phyloP scores from a whole-genome alignment of 2,888 invertebrate genomes.

The Lithophane socia region DNA sequence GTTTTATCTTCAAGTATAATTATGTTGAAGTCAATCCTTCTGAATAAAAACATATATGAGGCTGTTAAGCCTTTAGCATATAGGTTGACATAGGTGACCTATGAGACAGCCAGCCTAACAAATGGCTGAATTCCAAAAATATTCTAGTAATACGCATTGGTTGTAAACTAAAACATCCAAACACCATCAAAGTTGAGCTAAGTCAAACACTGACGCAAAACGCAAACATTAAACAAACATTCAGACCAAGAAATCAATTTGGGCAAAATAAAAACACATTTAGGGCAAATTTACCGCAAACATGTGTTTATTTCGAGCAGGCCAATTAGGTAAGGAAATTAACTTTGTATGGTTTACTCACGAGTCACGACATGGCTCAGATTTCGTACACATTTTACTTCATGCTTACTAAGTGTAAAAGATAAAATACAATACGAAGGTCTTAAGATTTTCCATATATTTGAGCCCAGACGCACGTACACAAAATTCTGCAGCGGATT shows the following conservation, averaged over 20 bases:
- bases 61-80: not conserved
- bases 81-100: too few relatives aligned
- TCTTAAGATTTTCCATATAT: not conserved
- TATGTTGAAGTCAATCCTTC: too few relatives aligned
- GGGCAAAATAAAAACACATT: slow-evolving; percentile 35
- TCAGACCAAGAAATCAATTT: slow-evolving; percentile 61
- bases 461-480: not conserved
- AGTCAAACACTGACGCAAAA: slow-evolving; percentile 4
- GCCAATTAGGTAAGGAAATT: slow-evolving; percentile 47
- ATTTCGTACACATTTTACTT: slow-evolving; percentile 20
- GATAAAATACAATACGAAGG: not conserved
- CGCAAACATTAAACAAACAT: slow-evolving; percentile 46
- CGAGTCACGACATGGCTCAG: slow-evolving; percentile 37
- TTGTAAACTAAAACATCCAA: too few relatives aligned
- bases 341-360: slow-evolving; percentile 34
- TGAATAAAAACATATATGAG: not conserved
- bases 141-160: too few relatives aligned
- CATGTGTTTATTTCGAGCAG: slow-evolving; percentile 59
- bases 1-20: not conserved
- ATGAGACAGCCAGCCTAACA: too few relatives aligned
- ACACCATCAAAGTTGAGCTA: too few relatives aligned
- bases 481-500: not conserved
- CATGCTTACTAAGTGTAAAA: slow-evolving; percentile 22
- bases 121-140: too few relatives aligned
- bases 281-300: slow-evolving; percentile 44